Evolutionary conservation across 2,888 invertebrate species (phyloP).

Genomic region (Ptychoptera contaminata): DNA sequence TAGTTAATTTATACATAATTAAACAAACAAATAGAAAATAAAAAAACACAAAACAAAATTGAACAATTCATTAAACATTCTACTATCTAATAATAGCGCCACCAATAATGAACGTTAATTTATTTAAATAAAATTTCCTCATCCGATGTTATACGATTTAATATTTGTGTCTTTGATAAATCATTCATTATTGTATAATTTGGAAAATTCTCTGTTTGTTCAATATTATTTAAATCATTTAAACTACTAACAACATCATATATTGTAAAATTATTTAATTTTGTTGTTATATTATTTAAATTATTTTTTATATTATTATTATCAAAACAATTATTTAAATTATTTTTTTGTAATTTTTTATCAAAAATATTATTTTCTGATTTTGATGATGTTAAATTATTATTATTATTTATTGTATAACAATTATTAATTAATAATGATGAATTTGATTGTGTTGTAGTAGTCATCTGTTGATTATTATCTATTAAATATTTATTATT

Average conservation of each 20-base stretch:
- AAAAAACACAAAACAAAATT: too few relatives aligned
- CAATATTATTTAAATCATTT: conserved; percentile 14
- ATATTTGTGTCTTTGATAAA: conserved; percentile 13
- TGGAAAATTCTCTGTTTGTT: conserved; percentile 12
- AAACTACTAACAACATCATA: conserved; percentile 19
- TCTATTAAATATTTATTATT: neutral
- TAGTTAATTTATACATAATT: too few relatives aligned
- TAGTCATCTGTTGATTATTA: conserved; percentile 3
- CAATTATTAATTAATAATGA: neutral
- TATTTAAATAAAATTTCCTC: neutral
- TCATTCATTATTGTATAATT: conserved; percentile 13
- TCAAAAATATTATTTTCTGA: conserved; percentile 19
- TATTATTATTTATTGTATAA: neutral
- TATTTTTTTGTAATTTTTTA: conserved; percentile 7
- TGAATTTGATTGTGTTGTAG: neutral
- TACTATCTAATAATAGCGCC: too few relatives aligned
- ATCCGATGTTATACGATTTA: conserved; percentile 7
- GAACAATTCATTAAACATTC: too few relatives aligned
- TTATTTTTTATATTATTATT: too few relatives aligned
- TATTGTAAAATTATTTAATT: conserved; percentile 11
- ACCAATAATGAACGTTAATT: too few relatives aligned
- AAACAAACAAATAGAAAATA: too few relatives aligned
- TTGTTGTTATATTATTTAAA: neutral
- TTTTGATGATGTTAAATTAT: conserved; percentile 11
- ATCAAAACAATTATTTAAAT: neutral